phyloP scores from a whole-genome alignment of 2,797 vertebrate species.

The Dromococcyx pavoninus region DNA sequence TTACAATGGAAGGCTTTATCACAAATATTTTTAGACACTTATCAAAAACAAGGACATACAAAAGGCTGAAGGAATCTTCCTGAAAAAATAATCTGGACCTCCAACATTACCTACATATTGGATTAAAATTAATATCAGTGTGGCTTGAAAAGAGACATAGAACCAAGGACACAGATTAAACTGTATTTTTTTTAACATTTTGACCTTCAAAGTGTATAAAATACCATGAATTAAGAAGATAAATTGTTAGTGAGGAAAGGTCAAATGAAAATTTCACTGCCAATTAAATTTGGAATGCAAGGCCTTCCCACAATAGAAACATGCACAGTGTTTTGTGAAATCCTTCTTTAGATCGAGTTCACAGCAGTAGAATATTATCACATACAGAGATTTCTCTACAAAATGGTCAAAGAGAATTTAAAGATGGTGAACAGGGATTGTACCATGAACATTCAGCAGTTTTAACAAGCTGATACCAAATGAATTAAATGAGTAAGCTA shows the following conservation, averaged over 20 bases:
- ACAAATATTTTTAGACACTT: neutral
- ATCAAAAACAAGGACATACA: neutral
- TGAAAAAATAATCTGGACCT: neutral
- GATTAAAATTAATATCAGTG: neutral
- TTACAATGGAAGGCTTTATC: neutral
- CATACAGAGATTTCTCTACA: neutral
- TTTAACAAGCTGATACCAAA: neutral
- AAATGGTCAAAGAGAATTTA: neutral
- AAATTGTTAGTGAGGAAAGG: neutral
- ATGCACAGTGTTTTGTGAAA: neutral
- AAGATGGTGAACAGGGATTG: neutral
- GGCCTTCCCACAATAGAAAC: neutral
- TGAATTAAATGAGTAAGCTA: neutral
- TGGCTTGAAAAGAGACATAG: neutral
- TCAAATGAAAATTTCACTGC: neutral
- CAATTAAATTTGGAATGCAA: neutral
- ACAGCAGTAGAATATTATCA: neutral
- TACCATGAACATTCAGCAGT: neutral
- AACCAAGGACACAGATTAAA: neutral
- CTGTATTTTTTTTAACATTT: neutral
- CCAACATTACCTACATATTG: neutral
- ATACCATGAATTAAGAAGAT: neutral
- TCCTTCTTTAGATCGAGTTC: neutral
- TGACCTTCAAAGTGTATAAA: neutral
- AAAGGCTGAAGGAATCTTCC: neutral